A percentile compares a stretch with the other conserved stretches of the same genome.
Evolutionary conservation across 1,140 invertebrate species (phyloP).

Genomic region (Stegodyphus dumicola): DNA sequence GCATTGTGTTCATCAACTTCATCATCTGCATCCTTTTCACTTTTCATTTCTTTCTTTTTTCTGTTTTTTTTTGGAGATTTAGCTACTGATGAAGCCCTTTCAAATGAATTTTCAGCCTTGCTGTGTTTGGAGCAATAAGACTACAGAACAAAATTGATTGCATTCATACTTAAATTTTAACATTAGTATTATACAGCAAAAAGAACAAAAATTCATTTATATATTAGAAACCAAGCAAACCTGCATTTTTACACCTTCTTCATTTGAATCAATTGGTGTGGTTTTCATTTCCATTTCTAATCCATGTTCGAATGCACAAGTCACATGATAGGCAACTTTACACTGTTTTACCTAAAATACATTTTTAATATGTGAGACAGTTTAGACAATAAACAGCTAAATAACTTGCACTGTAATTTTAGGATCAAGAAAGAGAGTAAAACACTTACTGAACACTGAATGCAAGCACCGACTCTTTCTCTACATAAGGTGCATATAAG

Average conservation of each 20-base stretch:
- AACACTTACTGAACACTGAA: constrained; percentile 86
- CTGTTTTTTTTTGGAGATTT: constrained; percentile 20
- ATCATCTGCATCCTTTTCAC: not conserved
- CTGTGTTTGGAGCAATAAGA: constrained; percentile 97
- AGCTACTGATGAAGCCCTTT: constrained; percentile 1
- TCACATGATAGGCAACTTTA: constrained; percentile 98
- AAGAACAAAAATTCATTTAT: not conserved
- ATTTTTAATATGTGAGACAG: not conserved
- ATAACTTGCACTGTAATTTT: too few species aligned
- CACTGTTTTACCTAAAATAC: constrained; percentile 82
- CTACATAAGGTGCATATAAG: constrained; percentile 94
- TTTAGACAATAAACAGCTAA: too few species aligned
- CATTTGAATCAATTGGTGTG: constrained; percentile 45
- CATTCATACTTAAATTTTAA: not conserved
- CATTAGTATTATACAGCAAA: constrained; percentile 11
- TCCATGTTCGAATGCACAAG: constrained; percentile 96
- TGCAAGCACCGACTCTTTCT: constrained; percentile 94
- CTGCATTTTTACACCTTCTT: constrained; percentile 63
- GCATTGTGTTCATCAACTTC: constrained; percentile 59
- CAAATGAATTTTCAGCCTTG: constrained; percentile 76
- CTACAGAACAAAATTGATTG: constrained; percentile 68
- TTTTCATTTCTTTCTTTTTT: constrained; percentile 31
- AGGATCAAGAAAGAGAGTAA: not conserved
- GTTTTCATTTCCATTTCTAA: constrained; percentile 83
- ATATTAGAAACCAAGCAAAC: not conserved